A percentile compares a stretch with the other conserved stretches of the same genome.
Conservation (phyloP, 2,888 invertebrate genomes). For the Andrena praecox region DNA sequence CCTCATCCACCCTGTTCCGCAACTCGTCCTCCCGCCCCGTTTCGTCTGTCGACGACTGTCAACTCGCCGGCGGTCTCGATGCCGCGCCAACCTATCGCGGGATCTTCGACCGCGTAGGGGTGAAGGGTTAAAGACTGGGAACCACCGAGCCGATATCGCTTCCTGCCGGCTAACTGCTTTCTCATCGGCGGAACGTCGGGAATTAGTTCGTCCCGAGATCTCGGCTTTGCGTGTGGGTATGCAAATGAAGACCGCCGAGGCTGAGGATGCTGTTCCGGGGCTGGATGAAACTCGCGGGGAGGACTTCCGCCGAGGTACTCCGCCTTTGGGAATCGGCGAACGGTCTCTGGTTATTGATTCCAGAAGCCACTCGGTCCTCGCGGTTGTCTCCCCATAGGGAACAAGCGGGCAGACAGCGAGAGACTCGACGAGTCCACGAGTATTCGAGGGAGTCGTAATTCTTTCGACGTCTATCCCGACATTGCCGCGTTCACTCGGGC, state of each 20-base stretch:
- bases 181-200: conserved; percentile 27
- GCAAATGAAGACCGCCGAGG: conserved; percentile 34
- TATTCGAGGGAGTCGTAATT: conserved; percentile 43
- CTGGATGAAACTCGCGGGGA: conserved; percentile 19
- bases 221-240: conserved; percentile 31
- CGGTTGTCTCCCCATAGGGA: not conserved
- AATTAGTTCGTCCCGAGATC: conserved; percentile 21
- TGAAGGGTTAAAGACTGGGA: conserved; percentile 45
- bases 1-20: not conserved
- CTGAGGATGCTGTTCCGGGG: not conserved
- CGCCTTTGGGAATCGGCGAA: not conserved
- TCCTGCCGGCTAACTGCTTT: conserved; percentile 41
- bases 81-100: conserved; percentile 37
- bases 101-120: conserved; percentile 18
- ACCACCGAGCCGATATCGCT: conserved; percentile 47
- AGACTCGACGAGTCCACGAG: not conserved
- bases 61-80: conserved; percentile 43
- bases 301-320: not conserved
- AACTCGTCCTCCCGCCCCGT: not conserved
- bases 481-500: conserved; percentile 37
- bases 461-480: conserved; percentile 41
- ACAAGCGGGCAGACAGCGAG: too few relatives aligned
- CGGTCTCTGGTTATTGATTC: conserved; percentile 6
- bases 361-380: not conserved
- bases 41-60: conserved; percentile 51